Evolutionary conservation across 2,888 invertebrate genomes (phyloP).

Genomic region (Amphipyra berbera): DNA sequence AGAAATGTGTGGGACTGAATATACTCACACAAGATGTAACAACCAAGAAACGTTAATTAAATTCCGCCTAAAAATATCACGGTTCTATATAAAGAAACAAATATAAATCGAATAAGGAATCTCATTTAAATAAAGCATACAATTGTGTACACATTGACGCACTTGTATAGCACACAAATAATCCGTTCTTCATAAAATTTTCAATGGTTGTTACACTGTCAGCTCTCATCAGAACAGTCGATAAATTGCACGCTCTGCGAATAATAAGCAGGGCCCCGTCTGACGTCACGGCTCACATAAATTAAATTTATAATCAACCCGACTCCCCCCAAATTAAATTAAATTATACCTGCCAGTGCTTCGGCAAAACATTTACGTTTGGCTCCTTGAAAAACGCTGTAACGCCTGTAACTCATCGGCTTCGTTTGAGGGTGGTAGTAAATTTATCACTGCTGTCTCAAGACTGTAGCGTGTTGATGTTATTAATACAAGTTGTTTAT

Average conservation of each 20-base stretch:
- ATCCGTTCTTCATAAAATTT: slow-evolving; percentile 55
- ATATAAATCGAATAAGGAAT: no score
- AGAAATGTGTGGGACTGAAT: no score
- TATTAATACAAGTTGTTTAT: neutral
- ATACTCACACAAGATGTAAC: no score
- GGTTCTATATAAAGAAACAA: no score
- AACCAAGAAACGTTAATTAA: no score
- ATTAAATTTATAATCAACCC: slow-evolving; percentile 88
- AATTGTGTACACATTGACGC: neutral
- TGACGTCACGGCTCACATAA: slow-evolving; percentile 83
- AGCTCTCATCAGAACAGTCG: slow-evolving; percentile 77
- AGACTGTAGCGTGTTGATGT: slow-evolving; percentile 29
- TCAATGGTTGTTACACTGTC: slow-evolving; percentile 70
- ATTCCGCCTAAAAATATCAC: no score
- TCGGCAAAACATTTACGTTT: slow-evolving; percentile 84
- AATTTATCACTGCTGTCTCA: slow-evolving; percentile 66
- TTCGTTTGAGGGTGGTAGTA: slow-evolving; percentile 71
- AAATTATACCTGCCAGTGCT: slow-evolving; percentile 85
- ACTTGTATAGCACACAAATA: slow-evolving; percentile 7
- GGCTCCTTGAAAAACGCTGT: slow-evolving; percentile 75
- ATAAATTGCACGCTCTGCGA: slow-evolving; percentile 80
- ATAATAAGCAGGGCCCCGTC: slow-evolving; percentile 77
- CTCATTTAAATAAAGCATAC: neutral
- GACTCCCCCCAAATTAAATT: slow-evolving; percentile 83
- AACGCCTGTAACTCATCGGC: slow-evolving; percentile 70